These are phyloP conservation scores for Cephus sareptanus DNA, from an alignment of 2,888 invertebrate species.

Conservation along the genomic window DNA sequence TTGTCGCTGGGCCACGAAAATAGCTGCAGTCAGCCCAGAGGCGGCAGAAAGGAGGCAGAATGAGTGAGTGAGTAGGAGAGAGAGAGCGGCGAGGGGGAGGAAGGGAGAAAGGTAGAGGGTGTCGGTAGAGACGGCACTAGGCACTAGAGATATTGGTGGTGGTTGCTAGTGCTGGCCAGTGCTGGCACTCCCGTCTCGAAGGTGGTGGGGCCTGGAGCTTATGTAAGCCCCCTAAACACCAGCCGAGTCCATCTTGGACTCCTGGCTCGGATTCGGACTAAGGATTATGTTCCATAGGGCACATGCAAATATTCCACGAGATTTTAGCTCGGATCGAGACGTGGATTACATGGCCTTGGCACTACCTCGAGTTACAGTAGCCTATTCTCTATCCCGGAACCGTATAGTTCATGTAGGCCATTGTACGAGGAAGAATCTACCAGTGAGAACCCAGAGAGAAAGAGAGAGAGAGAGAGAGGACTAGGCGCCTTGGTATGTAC, in stretches of 20 bases:
- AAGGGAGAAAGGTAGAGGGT: slow-evolving; percentile 11
- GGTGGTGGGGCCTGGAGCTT: slow-evolving; percentile 1
- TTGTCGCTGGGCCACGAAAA: slow-evolving; percentile 25
- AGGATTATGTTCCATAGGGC: background rate
- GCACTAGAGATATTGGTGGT: slow-evolving; percentile 1
- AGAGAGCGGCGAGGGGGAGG: slow-evolving; percentile 4
- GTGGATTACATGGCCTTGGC: background rate
- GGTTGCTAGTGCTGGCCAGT: background rate
- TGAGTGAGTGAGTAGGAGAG: slow-evolving; percentile 8
- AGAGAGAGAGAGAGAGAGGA: slow-evolving; percentile 10
- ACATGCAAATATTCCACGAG: background rate
- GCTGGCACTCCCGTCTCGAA: background rate
- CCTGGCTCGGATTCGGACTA: background rate
- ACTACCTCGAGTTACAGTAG: background rate
- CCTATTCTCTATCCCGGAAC: background rate
- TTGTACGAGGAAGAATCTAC: background rate
- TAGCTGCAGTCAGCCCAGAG: slow-evolving; percentile 28
- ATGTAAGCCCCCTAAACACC: slow-evolving; percentile 1
- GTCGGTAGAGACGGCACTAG: slow-evolving; percentile 4
- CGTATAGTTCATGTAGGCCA: background rate
- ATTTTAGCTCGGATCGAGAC: background rate
- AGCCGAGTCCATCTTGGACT: background rate
- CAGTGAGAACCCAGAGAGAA: background rate
- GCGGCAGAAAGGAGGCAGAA: slow-evolving; percentile 29
- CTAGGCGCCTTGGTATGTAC: slow-evolving; percentile 6